These are phyloP conservation scores for Nycteola revayana DNA, from an alignment of 2,888 invertebrate genomes.

Conservation along the genomic window DNA sequence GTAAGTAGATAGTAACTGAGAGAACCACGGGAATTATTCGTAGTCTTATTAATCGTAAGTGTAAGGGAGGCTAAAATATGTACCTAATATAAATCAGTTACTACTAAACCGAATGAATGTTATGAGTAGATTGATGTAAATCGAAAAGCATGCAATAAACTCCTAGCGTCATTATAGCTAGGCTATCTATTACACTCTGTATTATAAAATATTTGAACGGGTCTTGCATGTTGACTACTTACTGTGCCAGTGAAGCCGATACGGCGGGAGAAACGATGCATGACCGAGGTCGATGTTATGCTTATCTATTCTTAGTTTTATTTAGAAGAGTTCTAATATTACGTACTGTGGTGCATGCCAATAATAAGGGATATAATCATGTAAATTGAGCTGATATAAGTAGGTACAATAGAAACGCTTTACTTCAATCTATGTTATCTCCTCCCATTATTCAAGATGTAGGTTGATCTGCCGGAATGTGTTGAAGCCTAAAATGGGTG, in stretches of 20 bases:
- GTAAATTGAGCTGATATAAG: slow-evolving; percentile 10
- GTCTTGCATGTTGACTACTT: slow-evolving; percentile 24
- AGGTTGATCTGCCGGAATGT: neutral
- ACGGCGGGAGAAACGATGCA: slow-evolving; percentile 43
- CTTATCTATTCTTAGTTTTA: slow-evolving; percentile 50
- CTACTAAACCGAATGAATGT: too few relatives aligned
- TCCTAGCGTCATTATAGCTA: too few relatives aligned
- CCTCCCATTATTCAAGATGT: slow-evolving; percentile 1
- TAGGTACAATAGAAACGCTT: neutral
- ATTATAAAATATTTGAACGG: slow-evolving; percentile 8
- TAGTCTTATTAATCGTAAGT: too few relatives aligned
- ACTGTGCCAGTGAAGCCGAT: slow-evolving; percentile 20
- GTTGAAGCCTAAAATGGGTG: slow-evolving; percentile 12
- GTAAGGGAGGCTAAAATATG: too few relatives aligned
- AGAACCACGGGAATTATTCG: too few relatives aligned
- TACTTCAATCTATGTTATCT: neutral
- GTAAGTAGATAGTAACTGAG: too few relatives aligned
- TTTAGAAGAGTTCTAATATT: slow-evolving; percentile 33
- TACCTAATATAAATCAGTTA: too few relatives aligned
- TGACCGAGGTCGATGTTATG: slow-evolving; percentile 45
- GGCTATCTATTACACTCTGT: neutral
- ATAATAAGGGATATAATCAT: slow-evolving; percentile 28
- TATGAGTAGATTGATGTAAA: too few relatives aligned
- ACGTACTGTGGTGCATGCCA: slow-evolving; percentile 44
- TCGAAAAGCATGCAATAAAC: too few relatives aligned